Conservation (phyloP, 2,113 vertebrate genomes). For the Ptyas mucosa region DNA sequence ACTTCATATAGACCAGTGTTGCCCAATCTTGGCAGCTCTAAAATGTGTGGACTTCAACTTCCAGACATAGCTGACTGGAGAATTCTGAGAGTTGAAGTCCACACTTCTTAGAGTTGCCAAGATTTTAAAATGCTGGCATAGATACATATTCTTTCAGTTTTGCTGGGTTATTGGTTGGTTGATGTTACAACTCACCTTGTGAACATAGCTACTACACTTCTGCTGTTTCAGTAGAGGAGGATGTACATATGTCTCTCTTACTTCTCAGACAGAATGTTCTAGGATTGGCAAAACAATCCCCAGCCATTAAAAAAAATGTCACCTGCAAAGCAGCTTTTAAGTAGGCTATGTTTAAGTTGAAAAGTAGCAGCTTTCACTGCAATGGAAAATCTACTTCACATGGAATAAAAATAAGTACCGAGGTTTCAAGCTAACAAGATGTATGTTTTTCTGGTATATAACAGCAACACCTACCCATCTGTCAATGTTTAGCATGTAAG, state of each 20-base stretch:
- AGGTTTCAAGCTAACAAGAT: background rate
- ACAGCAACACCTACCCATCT: background rate
- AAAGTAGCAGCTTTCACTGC: background rate
- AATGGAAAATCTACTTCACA: background rate
- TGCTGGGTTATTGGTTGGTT: too few relatives aligned
- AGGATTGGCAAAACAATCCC: background rate
- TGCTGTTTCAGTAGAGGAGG: background rate
- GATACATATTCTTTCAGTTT: background rate
- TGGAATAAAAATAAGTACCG: background rate
- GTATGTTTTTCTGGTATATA: background rate
- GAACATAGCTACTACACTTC: background rate
- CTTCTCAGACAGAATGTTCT: background rate
- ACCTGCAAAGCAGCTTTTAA: background rate
- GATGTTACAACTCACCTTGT: background rate
- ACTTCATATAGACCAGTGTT: background rate
- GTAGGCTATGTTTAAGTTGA: background rate
- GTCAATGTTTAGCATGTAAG: background rate
- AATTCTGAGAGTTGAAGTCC: background rate
- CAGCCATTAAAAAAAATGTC: background rate
- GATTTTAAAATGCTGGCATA: background rate
- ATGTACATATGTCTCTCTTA: background rate
- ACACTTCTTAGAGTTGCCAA: background rate
- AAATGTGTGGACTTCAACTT: background rate
- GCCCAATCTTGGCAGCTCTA: background rate
- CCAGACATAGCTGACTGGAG: background rate